Evolutionary conservation across 2,797 vertebrate genomes (phyloP).

Genomic region (Poecilia gillii): DNA sequence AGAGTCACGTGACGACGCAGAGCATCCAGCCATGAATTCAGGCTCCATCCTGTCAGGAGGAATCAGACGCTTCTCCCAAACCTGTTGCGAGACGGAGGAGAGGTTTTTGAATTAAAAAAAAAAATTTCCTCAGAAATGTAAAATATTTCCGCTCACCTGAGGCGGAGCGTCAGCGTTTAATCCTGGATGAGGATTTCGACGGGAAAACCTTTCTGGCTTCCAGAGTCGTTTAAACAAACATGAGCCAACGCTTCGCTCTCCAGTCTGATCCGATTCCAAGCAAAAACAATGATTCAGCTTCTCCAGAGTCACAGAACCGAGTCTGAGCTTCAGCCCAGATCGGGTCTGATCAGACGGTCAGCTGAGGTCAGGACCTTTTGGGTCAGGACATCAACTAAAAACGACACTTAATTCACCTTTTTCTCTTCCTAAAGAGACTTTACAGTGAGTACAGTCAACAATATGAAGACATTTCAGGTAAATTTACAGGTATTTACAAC

Average conservation of each 20-base stretch:
- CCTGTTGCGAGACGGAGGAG: neutral
- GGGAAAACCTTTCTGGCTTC: neutral
- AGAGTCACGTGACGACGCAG: conserved; percentile 53
- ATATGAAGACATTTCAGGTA: neutral
- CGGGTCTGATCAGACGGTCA: too few species aligned
- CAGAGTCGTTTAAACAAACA: neutral
- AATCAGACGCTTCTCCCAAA: conserved; percentile 21
- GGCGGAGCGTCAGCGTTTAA: neutral
- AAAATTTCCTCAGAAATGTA: neutral
- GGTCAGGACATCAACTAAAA: too few species aligned
- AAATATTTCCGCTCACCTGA: neutral
- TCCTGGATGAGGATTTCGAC: neutral
- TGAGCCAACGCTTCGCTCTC: conserved; percentile 13
- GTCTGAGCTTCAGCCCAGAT: too few species aligned
- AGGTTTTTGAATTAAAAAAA: neutral
- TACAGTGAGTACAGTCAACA: neutral
- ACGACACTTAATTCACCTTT: neutral
- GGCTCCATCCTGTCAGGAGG: conserved; percentile 23
- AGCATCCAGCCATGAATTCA: conserved; percentile 46
- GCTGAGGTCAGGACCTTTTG: too few species aligned
- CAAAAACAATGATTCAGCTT: conserved; percentile 42
- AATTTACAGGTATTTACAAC: neutral
- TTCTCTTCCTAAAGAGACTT: neutral
- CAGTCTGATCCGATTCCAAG: conserved; percentile 34
- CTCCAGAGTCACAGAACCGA: neutral